phyloP scores from a whole-genome alignment of 2,113 vertebrate species.

The Lipophrys pholis region DNA sequence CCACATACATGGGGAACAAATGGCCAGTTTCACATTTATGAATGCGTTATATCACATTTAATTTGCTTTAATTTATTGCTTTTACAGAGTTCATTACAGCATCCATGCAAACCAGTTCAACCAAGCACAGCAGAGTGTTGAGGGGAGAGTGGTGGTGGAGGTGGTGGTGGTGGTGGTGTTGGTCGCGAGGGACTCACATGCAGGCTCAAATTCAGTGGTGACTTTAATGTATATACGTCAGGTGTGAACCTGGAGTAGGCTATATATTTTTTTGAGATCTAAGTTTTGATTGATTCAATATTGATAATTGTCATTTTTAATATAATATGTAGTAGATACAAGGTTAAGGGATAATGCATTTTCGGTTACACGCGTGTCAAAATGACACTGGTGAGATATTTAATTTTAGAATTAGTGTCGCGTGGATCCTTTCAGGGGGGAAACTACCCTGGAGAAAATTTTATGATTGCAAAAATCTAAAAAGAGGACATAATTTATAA shows the following conservation, averaged over 20 bases:
- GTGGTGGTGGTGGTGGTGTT: too few species aligned
- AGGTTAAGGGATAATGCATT: too few species aligned
- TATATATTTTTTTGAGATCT: background rate
- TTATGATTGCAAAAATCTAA: too few species aligned
- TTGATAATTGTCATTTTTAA: background rate
- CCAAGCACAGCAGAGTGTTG: background rate
- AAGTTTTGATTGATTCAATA: background rate
- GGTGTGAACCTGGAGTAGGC: background rate
- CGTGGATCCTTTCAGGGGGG: too few species aligned
- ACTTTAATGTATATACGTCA: background rate
- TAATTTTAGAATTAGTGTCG: too few species aligned
- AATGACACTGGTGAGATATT: too few species aligned
- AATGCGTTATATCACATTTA: background rate
- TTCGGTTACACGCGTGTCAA: too few species aligned
- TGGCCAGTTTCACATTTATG: background rate
- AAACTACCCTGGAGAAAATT: too few species aligned
- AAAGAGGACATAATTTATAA: too few species aligned
- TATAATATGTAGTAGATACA: too few species aligned
- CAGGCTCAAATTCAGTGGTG: background rate
- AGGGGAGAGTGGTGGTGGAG: background rate
- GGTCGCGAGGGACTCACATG: too few species aligned
- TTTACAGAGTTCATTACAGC: background rate
- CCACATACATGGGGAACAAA: background rate
- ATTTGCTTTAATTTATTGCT: background rate
- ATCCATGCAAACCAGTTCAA: background rate